Evolutionary conservation across 35 echinoderm and acorn worm genomes (phyloP).

Genomic region (Acanthaster planci): DNA sequence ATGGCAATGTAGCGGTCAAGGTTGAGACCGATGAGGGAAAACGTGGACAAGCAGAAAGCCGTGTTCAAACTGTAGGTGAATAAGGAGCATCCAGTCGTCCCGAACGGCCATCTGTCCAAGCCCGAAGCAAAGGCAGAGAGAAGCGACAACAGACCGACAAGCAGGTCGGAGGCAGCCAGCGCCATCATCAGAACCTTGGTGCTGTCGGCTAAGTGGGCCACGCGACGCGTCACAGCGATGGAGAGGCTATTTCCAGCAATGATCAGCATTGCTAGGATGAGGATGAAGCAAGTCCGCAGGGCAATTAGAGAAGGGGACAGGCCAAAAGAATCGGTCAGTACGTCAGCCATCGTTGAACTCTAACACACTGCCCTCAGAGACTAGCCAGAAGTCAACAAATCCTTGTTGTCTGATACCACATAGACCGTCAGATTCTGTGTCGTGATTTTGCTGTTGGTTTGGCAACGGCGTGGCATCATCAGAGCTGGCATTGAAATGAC

Average conservation of each 20-base stretch:
- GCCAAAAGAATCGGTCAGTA: neutral
- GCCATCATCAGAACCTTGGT: neutral
- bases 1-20: neutral
- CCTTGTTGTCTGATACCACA: too few species aligned
- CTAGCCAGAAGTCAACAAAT: too few species aligned
- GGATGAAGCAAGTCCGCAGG: neutral
- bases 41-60: neutral
- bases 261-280: neutral
- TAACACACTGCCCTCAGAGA: too few species aligned
- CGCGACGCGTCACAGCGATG: slow-evolving; percentile 4
- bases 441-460: too few species aligned
- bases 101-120: neutral
- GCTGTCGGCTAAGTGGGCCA: neutral
- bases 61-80: too few species aligned
- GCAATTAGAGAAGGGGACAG: neutral
- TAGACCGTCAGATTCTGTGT: too few species aligned
- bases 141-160: neutral
- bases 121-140: neutral
- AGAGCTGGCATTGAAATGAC: too few species aligned
- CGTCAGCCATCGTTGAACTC: too few species aligned
- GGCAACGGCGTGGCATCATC: too few species aligned
- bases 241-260: slow-evolving; percentile 3
- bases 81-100: neutral
- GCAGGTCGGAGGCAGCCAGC: neutral
- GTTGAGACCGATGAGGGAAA: neutral